These are phyloP conservation scores for Apodemia mormo DNA, from an alignment of 2,888 invertebrate genomes.

Conservation along the genomic window DNA sequence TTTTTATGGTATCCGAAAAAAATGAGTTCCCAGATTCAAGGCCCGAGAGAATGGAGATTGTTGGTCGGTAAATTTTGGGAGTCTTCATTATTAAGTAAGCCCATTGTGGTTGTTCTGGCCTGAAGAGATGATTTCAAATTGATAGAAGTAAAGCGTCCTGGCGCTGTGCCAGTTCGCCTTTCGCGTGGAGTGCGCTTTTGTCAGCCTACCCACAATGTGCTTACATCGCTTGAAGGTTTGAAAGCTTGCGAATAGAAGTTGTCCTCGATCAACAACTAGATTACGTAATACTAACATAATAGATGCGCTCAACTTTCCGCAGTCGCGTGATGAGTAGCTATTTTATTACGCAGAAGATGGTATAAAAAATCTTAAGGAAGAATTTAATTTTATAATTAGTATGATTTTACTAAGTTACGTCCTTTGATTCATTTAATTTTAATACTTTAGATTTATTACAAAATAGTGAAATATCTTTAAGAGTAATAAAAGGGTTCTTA, in stretches of 20 bases:
- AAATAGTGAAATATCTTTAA: too few species aligned
- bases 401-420: too few species aligned
- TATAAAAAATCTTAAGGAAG: too few species aligned
- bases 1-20: too few species aligned
- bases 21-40: not conserved
- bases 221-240: constrained; percentile 45
- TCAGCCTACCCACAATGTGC: constrained; percentile 44
- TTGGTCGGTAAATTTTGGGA: not conserved
- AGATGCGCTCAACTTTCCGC: not conserved
- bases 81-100: constrained; percentile 8
- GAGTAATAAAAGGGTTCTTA: too few species aligned
- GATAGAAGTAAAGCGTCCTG: constrained; percentile 48
- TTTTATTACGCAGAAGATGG: too few species aligned
- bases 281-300: not conserved
- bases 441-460: too few species aligned
- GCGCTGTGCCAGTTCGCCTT: constrained; percentile 52
- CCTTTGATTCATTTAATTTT: too few species aligned
- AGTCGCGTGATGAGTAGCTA: not conserved
- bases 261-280: constrained; percentile 11
- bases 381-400: too few species aligned
- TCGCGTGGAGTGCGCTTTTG: constrained; percentile 55
- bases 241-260: constrained; percentile 39
- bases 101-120: constrained; percentile 25
- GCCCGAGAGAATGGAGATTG: not conserved
- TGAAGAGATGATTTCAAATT: constrained; percentile 50